Percentiles rank a stretch among this genome's conserved stretches.
phyloP scores from a whole-genome alignment of 2,797 vertebrate species.

The Channallabes apus region DNA sequence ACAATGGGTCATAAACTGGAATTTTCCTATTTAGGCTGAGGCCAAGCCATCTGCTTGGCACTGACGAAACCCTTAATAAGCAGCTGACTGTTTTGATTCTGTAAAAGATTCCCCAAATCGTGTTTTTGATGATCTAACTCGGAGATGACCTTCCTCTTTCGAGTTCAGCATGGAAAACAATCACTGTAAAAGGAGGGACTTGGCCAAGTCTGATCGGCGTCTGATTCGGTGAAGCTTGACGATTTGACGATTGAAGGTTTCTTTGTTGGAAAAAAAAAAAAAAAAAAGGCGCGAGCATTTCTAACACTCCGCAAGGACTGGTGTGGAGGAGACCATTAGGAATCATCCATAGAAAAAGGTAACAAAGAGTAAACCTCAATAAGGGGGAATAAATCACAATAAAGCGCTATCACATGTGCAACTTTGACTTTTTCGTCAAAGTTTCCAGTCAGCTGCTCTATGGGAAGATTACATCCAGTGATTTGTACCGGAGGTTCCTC shows the following conservation, averaged over 20 bases:
- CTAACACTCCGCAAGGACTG: neutral
- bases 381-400: slow-evolving; percentile 9
- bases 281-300: slow-evolving; percentile 12
- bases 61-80: slow-evolving; percentile 59
- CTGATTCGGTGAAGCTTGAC: slow-evolving; percentile 33
- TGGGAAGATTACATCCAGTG: neutral
- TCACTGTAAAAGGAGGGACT: neutral
- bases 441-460: slow-evolving; percentile 3
- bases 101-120: slow-evolving; percentile 39
- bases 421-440: neutral
- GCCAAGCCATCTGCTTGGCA: slow-evolving; percentile 68
- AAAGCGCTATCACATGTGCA: slow-evolving; percentile 22
- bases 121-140: slow-evolving; percentile 53
- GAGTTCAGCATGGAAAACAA: slow-evolving; percentile 47
- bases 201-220: neutral
- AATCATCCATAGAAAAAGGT: neutral
- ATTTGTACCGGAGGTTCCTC: neutral
- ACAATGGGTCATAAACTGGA: slow-evolving; percentile 76
- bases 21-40: slow-evolving; percentile 74
- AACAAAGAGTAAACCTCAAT: slow-evolving; percentile 13
- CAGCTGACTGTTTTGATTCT: slow-evolving; percentile 46
- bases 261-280: neutral
- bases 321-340: slow-evolving; percentile 18
- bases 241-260: neutral
- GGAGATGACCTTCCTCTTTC: slow-evolving; percentile 44